phyloP scores from a whole-genome alignment of 2,113 vertebrate species.

The Propithecus coquereli region DNA sequence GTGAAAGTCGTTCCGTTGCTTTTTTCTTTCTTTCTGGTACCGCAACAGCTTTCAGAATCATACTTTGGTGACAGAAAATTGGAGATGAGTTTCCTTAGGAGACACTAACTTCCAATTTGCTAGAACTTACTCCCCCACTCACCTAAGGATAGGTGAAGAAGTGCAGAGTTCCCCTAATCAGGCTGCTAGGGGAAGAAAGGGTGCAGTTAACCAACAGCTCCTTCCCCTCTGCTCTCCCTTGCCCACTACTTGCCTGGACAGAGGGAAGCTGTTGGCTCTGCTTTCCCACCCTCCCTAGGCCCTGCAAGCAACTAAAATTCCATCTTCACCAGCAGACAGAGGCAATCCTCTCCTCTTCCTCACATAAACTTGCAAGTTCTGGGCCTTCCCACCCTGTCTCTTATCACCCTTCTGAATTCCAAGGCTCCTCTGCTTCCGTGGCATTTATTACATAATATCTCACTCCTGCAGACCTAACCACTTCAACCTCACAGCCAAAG shows the following conservation, averaged over 20 bases:
- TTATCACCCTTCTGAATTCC: neutral
- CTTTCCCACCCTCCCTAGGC: neutral
- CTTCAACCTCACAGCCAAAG: neutral
- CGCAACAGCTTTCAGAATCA: conserved; percentile 17
- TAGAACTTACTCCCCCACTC: neutral
- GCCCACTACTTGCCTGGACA: neutral
- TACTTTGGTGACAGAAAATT: neutral
- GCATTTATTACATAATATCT: neutral
- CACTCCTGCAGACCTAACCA: neutral
- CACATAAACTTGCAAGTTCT: neutral
- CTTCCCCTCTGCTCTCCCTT: neutral
- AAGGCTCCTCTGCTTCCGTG: neutral
- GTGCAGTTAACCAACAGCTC: neutral
- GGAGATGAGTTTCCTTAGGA: neutral
- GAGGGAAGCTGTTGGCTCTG: neutral
- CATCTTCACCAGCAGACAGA: neutral
- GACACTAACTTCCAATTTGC: neutral
- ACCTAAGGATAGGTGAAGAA: neutral
- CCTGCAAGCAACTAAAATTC: neutral
- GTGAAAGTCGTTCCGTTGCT: neutral
- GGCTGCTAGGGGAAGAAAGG: neutral
- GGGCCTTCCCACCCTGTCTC: neutral
- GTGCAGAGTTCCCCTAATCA: neutral
- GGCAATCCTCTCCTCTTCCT: neutral
- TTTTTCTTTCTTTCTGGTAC: neutral